These are phyloP conservation scores for Turnix velox DNA, from an alignment of 2,113 vertebrate genomes.

Conservation along the genomic window DNA sequence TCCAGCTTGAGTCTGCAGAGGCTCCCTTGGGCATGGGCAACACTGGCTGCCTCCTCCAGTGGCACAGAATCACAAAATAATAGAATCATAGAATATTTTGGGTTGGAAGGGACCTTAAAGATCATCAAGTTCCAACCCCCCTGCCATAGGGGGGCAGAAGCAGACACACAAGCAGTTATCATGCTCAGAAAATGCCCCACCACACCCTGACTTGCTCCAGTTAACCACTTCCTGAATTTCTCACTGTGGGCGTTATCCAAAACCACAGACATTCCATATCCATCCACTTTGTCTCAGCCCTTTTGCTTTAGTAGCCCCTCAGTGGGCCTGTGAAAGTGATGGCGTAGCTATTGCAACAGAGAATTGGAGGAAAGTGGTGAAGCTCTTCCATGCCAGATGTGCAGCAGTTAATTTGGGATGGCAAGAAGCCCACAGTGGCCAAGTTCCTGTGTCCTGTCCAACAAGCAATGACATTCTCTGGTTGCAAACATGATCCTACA, in stretches of 20 bases:
- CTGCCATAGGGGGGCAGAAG: too few relatives aligned
- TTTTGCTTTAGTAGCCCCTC: not conserved
- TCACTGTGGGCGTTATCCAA: not conserved
- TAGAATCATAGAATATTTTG: too few relatives aligned
- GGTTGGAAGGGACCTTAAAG: too few relatives aligned
- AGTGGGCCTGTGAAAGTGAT: not conserved
- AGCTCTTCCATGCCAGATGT: not conserved
- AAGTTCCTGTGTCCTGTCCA: slow-evolving; percentile 59
- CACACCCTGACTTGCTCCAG: not conserved
- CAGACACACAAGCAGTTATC: not conserved
- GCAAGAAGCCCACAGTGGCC: slow-evolving; percentile 16
- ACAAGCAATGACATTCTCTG: slow-evolving; percentile 15
- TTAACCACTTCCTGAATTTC: not conserved
- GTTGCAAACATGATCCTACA: slow-evolving; percentile 25
- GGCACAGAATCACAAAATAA: too few relatives aligned
- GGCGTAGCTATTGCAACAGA: not conserved
- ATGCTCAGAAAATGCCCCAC: not conserved
- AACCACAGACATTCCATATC: not conserved
- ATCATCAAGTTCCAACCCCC: too few relatives aligned
- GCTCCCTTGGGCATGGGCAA: not conserved
- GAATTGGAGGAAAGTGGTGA: not conserved
- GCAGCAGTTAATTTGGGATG: slow-evolving; percentile 2
- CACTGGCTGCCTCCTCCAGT: fast-evolving
- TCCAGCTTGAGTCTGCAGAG: not conserved
- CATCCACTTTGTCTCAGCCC: fast-evolving